Evolutionary conservation across 1,140 invertebrate genomes (phyloP), one percentile per base, ranked within the genome.

Genomic region (Neodiprion virginianus): DNA sequence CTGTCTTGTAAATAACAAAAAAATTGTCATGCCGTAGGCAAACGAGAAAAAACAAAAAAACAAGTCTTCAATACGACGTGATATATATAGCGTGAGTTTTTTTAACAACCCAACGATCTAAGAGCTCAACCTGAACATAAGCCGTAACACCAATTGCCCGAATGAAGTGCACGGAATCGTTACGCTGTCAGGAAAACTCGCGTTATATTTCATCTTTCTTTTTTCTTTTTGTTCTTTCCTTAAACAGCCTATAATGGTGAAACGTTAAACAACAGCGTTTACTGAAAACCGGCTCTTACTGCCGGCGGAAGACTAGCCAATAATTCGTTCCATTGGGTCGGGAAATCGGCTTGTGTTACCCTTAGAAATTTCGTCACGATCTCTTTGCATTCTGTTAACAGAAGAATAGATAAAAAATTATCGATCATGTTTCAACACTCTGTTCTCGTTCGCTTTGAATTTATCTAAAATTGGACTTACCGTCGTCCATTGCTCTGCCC

Each of bases 281-380:
- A 82, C 48, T 85, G 85, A 76, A 88, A 78, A 14, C 85, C 83
- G 66, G 83, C 75, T 17, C 79, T 78, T 7, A 87, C 80, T 72
- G 89, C 88, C 65, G 80, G 78, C 40, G 88, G 82, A 40, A 90
- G 79, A 69, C 88, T 84, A 9, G 81, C 77, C 28, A 85, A 86
- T 17, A 86, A 74, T 10, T 79, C 78, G 50, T 84, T 87, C 81
- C 91, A 92, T 72, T 92, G 89, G 17, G 91, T 85, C 0, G 89
- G 82, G 80, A 93, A 93, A 76, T 92, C 90, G 75, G 84, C 83
- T 23, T 90, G 88, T 53, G 90, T 85, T 48, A 87, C 87, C 75
- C 89, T 90, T 11, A 92, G 76, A 67, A 93, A 89, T 48, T 90
- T 88, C 12, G 86, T 71, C 11, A 91, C 80, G 10, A 88, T 78